Conservation (phyloP, 2,113 vertebrate genomes). For the Cisticola juncidis region DNA sequence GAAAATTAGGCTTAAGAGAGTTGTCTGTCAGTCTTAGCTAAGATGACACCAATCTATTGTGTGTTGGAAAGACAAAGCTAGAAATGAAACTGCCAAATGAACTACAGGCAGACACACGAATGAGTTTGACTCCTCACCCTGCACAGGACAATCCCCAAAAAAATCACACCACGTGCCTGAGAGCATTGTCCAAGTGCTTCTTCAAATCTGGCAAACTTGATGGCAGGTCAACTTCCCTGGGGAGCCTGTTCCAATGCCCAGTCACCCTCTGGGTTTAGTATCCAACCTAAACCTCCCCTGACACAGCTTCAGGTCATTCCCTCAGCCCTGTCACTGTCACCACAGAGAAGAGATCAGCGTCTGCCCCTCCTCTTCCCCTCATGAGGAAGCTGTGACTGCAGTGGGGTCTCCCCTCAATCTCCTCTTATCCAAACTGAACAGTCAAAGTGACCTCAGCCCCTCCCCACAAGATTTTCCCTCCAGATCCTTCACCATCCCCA, state of each 20-base stretch:
- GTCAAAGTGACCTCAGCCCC: neutral
- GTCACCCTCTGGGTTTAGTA: neutral
- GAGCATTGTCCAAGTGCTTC: neutral
- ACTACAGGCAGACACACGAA: neutral
- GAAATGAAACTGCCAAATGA: neutral
- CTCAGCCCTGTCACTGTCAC: neutral
- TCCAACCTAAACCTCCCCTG: neutral
- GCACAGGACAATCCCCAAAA: neutral
- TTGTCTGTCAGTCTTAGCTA: neutral
- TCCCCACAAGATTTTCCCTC: neutral
- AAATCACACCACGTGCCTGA: neutral
- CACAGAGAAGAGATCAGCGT: neutral
- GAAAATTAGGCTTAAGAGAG: neutral
- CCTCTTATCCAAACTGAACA: neutral
- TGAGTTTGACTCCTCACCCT: fast-evolving
- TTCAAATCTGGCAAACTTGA: neutral
- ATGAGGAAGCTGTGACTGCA: neutral
- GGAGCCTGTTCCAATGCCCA: too few relatives aligned
- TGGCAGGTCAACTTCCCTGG: neutral
- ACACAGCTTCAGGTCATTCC: neutral
- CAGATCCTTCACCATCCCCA: neutral
- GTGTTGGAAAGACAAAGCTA: neutral
- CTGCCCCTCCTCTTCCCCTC: neutral
- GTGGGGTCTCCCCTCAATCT: neutral
- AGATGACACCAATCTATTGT: neutral